Base-by-base conservation (phyloP, 2,113 vertebrate species). In the Myiagra hebetior region DNA sequence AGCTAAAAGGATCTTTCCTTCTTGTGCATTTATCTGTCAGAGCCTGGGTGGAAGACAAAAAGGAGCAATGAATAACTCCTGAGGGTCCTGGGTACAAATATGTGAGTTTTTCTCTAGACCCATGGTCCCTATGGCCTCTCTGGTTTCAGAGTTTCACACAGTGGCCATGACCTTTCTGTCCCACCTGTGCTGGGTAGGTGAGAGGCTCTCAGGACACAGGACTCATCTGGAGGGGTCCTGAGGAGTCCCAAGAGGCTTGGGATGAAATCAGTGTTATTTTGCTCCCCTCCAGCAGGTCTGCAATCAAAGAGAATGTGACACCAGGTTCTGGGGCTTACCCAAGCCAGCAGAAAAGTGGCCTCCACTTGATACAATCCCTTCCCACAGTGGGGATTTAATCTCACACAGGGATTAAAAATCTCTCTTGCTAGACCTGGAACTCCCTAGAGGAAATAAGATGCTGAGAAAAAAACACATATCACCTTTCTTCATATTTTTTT, bases 271-370 rank as follows among this genome's bases (percentile, higher is more conserved):
- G 6, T 6, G 33, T 33, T 35, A 4, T 27, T 68, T 59, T n/a
- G 6, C 15, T 72, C 6, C 4, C 13, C 30, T 78, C 23, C 31
- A 79, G 53, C n/a, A 72, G 15, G 24, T 67, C 30, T 75, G 44
- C 0, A 3, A 3, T 23, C 0, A 0, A 41, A 28, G 2, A 53
- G 35, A 24, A n/a, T 0, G 1, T 21, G n/a, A 47, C 15, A 57
- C 19, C 41, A 39, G 46, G 21, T 42, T 53, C n/a, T 62, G 53
- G 16, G 24, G 18, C 6, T 74, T 41, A 35, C 30, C 6, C 23
- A 72, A 35, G 23, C 16, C n/a, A 39, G 21, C 20, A 80, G 53
- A 60, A 35, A 42, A 77, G 55, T 41, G 23, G 7, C 12, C 7
- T 69, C 26, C 12, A 4, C n/a, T 73, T 52, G 15, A 30, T 63